phyloP scores from a whole-genome alignment of 2,113 vertebrate species.

The Crotalus helleri region DNA sequence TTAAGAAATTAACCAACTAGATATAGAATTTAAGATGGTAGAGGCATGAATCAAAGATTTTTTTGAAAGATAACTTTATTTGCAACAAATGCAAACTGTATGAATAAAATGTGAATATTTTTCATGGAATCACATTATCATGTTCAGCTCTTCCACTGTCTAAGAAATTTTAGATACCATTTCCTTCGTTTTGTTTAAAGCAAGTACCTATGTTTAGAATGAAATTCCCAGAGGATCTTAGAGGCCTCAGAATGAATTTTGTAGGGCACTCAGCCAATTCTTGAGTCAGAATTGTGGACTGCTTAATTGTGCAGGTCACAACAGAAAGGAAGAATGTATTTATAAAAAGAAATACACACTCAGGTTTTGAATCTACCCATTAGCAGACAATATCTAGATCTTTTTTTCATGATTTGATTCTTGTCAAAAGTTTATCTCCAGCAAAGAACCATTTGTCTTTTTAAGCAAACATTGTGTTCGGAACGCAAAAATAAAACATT shows the following conservation, averaged over 20 bases:
- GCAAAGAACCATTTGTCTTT: neutral
- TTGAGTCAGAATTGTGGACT: constrained; percentile 1
- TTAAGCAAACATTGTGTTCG: neutral
- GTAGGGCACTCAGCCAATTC: neutral
- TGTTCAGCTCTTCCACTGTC: neutral
- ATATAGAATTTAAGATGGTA: neutral
- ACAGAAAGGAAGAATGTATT: neutral
- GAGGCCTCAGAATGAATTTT: constrained; percentile 1
- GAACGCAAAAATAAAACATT: neutral
- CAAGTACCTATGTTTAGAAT: constrained; percentile 14
- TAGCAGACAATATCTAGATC: neutral
- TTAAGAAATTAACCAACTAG: neutral
- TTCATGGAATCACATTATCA: neutral
- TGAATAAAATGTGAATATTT: neutral
- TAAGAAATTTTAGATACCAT: neutral
- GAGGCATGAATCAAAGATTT: neutral
- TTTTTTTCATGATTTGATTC: neutral
- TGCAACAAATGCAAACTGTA: neutral
- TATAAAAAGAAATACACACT: neutral
- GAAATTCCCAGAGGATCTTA: neutral
- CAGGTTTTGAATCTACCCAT: neutral
- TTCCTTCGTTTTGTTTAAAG: constrained; percentile 15
- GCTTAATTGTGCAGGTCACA: constrained; percentile 14
- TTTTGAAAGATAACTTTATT: neutral
- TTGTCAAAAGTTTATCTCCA: neutral